Evolutionary conservation across 1,140 invertebrate species (phyloP).

Genomic region (Helicoverpa armigera): DNA sequence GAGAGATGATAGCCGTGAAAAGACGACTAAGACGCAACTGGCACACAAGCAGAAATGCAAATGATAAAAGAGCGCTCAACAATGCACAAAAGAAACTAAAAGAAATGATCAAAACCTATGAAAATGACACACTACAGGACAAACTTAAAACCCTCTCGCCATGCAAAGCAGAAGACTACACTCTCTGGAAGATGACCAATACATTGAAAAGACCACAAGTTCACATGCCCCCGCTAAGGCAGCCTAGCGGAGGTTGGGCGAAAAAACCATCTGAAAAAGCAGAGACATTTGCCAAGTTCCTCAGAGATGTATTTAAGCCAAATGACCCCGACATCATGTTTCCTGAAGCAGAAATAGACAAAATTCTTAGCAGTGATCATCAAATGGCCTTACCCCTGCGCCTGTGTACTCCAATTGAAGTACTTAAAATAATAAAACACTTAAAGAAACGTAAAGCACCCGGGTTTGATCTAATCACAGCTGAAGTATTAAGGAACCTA

Average conservation of each 20-base stretch:
- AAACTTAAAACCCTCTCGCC: neutral
- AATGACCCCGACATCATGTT: neutral
- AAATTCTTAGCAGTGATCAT: neutral
- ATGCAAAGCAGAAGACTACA: neutral
- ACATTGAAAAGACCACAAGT: neutral
- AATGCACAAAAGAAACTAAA: constrained; percentile 8
- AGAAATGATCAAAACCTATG: neutral
- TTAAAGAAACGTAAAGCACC: constrained; percentile 23
- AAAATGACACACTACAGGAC: neutral
- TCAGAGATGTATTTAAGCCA: neutral
- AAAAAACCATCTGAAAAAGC: neutral
- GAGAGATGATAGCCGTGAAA: neutral
- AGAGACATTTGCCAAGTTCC: neutral
- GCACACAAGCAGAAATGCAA: neutral
- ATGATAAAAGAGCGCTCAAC: neutral
- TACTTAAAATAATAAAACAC: neutral
- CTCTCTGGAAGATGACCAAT: neutral
- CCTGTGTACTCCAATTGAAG: neutral
- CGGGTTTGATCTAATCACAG: constrained; percentile 54
- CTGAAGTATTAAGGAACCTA: constrained; percentile 53
- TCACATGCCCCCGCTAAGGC: neutral
- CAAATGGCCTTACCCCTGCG: neutral
- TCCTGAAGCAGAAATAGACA: neutral
- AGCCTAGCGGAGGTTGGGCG: neutral
- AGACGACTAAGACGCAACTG: neutral